Base-by-base conservation (phyloP, 2,888 invertebrate species). In the Ichneumoninae sp. region DNA sequence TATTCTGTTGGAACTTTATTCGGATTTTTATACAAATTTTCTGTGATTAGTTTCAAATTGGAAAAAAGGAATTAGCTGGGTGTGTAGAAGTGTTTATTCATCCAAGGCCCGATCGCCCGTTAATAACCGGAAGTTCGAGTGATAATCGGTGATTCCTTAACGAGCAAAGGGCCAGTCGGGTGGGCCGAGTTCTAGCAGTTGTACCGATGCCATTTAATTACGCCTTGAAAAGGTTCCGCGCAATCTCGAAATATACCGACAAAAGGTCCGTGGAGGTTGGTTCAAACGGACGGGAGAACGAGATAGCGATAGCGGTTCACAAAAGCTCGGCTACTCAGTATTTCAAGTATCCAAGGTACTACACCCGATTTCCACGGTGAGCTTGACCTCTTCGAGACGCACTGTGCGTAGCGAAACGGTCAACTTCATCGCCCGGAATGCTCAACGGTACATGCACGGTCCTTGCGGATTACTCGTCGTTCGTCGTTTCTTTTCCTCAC, bases 171-270 rank as follows among this genome's bases (percentile, higher is more conserved):
- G 85, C 84, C 84, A 83, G 78, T 75, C 76, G 71, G 73, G 83
- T 80, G 76, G 26, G 22, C 8, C 30, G 26, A 10, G 65, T 13
- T 50, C 47, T 69, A 60, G 36, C 75, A 50, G 50, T 33, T 65
- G 40, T 70, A 73, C 82, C 85, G 85, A 86, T 85, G 88, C 89
- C 90, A 91, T 91, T 90, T 91, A 90, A 90, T 89, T 90, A 88
- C 87, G 89, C 88, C 90, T 89, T 89, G 88, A 90, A 91, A 90
- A 88, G 88, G 88, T 90, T 89, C 87, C 5, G 44, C 76, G 87
- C 85, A 78, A 86, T 88, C 86, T 87, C 85, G 88, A 66, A 60
- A 69, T 47, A 69, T 44, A 54, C 44, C 22, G 47, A n/a, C 5
- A 22, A 57, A 85, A 88, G 86, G 85, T 88, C 85, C 85, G 88